Evolutionary conservation across 1,140 invertebrate genomes (phyloP).

Genomic region (roundworm (Caenorhabditis elegans)): WBcel235 BX284602.5:304001-304500

Average conservation of each 20-base stretch:
- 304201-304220: not conserved
- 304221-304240: constrained; percentile 33
- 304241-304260: constrained; percentile 47
- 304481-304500: constrained; percentile 21
- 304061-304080: not conserved
- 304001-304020: not conserved
- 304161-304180: too few relatives aligned
- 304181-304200: not conserved
- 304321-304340: not conserved
- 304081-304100: not conserved
- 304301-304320: not conserved
- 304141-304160: too few relatives aligned
- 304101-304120: not conserved
- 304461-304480: constrained; percentile 25
- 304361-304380: constrained; percentile 32
- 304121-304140: too few relatives aligned
- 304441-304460: not conserved
- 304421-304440: constrained; percentile 36
- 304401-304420: constrained; percentile 33
- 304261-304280: constrained; percentile 41
- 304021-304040: constrained; percentile 1
- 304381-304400: constrained; percentile 37
- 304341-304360: constrained; percentile 8
- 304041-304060: not conserved
- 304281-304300: constrained; percentile 29